Percentiles rank a stretch among this genome's conserved stretches.
These are phyloP conservation scores for Tortricodes alternella DNA, from an alignment of 2,888 invertebrate genomes.

Conservation along the genomic window DNA sequence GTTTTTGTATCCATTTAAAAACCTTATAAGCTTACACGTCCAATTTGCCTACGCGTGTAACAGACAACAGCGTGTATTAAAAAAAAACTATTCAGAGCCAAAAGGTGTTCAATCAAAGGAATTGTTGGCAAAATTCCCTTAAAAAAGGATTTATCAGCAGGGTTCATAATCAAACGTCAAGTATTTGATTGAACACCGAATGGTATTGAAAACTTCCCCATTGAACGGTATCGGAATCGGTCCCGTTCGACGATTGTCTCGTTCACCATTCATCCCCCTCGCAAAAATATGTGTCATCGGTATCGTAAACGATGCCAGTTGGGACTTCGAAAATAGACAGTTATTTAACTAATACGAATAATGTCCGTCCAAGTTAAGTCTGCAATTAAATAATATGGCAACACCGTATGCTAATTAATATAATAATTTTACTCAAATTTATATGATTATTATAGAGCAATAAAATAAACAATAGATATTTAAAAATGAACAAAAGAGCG, in stretches of 20 bases:
- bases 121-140: not conserved
- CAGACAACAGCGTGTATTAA: not conserved
- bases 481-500: no score
- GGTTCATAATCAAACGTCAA: conserved; percentile 14
- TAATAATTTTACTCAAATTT: no score
- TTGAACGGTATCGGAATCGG: not conserved
- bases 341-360: no score
- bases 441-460: no score
- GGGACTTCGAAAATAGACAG: no score
- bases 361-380: no score
- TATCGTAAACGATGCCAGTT: conserved; percentile 42
- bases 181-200: conserved; percentile 20
- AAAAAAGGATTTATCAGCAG: conserved; percentile 12
- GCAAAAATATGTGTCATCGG: conserved; percentile 61
- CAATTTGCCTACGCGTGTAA: no score
- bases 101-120: conserved; percentile 20
- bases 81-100: not conserved
- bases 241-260: conserved; percentile 11
- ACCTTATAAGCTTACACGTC: no score
- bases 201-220: conserved; percentile 15
- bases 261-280: conserved; percentile 48
- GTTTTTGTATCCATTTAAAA: not conserved
- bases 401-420: no score
- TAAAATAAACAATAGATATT: no score
- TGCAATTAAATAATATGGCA: no score